These are phyloP conservation scores for Picus viridis DNA, from an alignment of 2,797 vertebrate genomes.

Conservation along the genomic window DNA sequence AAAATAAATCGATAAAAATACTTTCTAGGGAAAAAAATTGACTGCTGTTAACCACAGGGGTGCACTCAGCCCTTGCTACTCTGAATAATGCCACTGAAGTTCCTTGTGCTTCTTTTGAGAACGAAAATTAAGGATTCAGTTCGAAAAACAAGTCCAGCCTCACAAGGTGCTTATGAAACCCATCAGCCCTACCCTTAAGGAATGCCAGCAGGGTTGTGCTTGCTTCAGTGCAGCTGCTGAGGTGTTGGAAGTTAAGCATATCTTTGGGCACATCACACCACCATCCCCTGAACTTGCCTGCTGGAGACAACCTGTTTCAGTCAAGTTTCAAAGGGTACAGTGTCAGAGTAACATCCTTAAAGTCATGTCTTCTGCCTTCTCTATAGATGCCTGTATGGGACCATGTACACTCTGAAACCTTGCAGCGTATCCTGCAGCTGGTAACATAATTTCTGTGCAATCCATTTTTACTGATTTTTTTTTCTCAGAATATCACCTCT, in stretches of 20 bases:
- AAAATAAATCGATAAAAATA: background rate
- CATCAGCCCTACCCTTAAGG: background rate
- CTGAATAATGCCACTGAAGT: background rate
- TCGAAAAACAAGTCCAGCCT: background rate
- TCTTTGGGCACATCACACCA: background rate
- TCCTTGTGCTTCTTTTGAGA: background rate
- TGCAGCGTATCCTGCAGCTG: background rate
- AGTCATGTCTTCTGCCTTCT: background rate
- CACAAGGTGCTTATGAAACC: background rate
- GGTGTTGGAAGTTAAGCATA: background rate
- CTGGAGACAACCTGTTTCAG: background rate
- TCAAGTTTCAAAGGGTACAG: background rate
- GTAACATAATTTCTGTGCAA: background rate
- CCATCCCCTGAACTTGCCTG: background rate
- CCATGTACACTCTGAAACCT: background rate
- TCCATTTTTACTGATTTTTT: background rate
- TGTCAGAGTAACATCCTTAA: background rate
- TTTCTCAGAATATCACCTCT: background rate
- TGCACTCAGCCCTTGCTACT: background rate
- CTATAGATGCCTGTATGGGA: accelerated
- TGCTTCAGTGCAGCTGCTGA: background rate
- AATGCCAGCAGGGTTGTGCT: background rate
- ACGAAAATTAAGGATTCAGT: background rate
- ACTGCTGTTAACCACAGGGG: background rate
- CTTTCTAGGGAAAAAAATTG: background rate